Base-by-base conservation (phyloP, 2,113 vertebrate species). In the Megalops atlanticus region DNA sequence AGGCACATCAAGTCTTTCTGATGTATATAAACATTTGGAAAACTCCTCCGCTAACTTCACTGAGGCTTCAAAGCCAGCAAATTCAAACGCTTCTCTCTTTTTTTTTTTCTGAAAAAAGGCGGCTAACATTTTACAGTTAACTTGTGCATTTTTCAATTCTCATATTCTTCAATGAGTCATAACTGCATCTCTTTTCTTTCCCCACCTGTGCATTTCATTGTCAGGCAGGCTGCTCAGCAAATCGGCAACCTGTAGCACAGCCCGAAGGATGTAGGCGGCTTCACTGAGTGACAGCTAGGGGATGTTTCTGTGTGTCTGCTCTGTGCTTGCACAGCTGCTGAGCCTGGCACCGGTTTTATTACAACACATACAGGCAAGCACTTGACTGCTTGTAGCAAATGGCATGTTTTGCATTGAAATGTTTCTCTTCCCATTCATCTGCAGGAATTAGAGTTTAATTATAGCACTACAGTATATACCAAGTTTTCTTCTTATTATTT, bases 41-140 rank as follows among this genome's bases (percentile, higher is more conserved):
- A 80, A 47, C 40, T 36, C 40, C 77, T 70, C 77, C 40, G 16
- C 58, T 10, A 21, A 39, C 43, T 45, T 45, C 77, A 79, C 77
- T 33, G 64, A 43, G 40, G 39, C 64, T 35, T 45, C 47, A 80
- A 31, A 73, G 43, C 69, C 68, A 36, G 21, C 11, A 52, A 39
- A 21, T 73, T 70, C 16, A 43, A 36, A 27, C 38, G 58, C 16
- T 43, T 39, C 77, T 27, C 12, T 33, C 21, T 58, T 58, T 24
- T 58, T 7, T 21, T 52, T 52, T 58, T 81, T 78, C 70, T 74
- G n/a, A 38, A 79, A 68, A 45, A 8, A 80, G 52, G 69, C 70
- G 70, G 74, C 71, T 31, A 79, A 80, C 58, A 78, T 79, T 79
- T 78, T 54, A 39, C 79, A 76, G 47, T 73, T 78, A 70, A 76